A percentile compares a stretch with the other conserved stretches of the same genome.
phyloP scores from a whole-genome alignment of 2,797 vertebrate genomes.

The Myotis daubentonii region DNA sequence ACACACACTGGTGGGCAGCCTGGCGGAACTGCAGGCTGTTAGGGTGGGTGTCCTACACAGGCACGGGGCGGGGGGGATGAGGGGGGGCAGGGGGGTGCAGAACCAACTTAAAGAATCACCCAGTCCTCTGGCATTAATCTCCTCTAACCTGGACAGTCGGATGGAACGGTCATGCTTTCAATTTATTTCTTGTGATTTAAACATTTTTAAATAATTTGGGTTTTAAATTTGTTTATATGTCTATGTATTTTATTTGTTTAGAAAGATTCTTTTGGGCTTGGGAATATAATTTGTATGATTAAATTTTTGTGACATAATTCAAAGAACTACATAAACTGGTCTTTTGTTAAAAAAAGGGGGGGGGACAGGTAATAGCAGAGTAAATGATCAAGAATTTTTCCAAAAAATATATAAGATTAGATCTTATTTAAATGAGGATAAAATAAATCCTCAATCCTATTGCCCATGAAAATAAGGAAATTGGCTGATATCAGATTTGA shows the following conservation, averaged over 20 bases:
- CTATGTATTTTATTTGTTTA: slow-evolving; percentile 51
- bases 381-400: not conserved
- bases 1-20: slow-evolving; percentile 17
- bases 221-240: slow-evolving; percentile 61
- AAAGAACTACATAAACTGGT: slow-evolving; percentile 72
- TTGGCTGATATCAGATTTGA: slow-evolving; percentile 26
- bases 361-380: not conserved
- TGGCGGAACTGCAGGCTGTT: too few species aligned
- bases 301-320: slow-evolving; percentile 76
- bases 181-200: slow-evolving; percentile 49
- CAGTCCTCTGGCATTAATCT: not conserved
- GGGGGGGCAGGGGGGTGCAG: too few species aligned
- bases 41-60: too few species aligned
- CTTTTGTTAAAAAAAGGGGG: slow-evolving; percentile 54
- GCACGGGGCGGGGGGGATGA: too few species aligned
- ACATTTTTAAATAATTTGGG: not conserved
- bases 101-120: not conserved
- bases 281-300: slow-evolving; percentile 69
- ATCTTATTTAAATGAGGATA: slow-evolving; percentile 12
- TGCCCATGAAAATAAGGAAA: not conserved
- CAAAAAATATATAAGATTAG: not conserved
- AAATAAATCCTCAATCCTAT: not conserved
- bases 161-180: slow-evolving; percentile 6
- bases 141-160: slow-evolving; percentile 60
- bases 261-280: slow-evolving; percentile 53